Conservation (phyloP, 2,888 invertebrate genomes). For the Tetanocera ferruginea region DNA sequence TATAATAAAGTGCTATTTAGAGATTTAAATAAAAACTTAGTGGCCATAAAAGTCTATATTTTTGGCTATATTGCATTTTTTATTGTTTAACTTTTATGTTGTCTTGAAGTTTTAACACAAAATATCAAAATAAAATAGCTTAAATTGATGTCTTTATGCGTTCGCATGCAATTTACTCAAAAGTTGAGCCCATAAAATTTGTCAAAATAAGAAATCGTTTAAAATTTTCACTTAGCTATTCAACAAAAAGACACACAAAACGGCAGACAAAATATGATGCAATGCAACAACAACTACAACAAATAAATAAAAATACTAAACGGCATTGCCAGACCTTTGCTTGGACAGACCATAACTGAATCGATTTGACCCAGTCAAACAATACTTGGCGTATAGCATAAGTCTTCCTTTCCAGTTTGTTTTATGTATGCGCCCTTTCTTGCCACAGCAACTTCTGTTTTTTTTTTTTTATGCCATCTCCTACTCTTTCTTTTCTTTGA, state of each 20-base stretch:
- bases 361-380: slow-evolving; percentile 34
- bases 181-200: background rate
- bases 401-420: background rate
- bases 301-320: slow-evolving; percentile 2
- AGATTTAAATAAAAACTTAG: no score
- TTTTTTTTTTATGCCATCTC: background rate
- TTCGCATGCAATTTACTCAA: background rate
- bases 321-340: slow-evolving; percentile 1
- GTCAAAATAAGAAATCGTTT: background rate
- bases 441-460: background rate
- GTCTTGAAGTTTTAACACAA: no score
- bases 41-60: no score
- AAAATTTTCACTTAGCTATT: background rate
- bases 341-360: slow-evolving; percentile 9
- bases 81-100: no score
- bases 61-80: no score
- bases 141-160: background rate
- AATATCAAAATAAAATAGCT: background rate
- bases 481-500: background rate
- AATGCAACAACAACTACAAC: background rate
- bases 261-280: background rate
- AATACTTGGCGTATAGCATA: background rate
- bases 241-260: background rate
- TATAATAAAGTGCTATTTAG: no score
- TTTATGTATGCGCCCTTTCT: background rate